phyloP scores from a whole-genome alignment of 1,140 invertebrate species.

The Lepidurus packardi region DNA sequence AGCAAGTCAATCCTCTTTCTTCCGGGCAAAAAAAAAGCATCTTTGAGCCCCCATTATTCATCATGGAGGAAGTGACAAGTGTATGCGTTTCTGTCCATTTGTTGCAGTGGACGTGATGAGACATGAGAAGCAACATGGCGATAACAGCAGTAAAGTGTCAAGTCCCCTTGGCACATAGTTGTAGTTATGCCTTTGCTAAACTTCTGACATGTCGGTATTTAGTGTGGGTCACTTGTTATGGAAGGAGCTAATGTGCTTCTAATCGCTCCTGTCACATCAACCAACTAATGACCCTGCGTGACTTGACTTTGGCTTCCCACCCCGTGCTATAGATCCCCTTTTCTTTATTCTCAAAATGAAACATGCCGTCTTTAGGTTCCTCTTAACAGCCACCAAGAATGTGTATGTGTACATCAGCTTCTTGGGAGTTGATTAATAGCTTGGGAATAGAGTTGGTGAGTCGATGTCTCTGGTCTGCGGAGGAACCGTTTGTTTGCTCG shows the following conservation, averaged over 20 bases:
- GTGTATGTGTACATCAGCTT: neutral
- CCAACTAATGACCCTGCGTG: constrained; percentile 3
- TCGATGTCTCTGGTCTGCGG: neutral
- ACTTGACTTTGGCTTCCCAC: constrained; percentile 1
- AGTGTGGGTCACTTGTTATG: constrained; percentile 18
- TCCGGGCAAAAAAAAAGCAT: neutral
- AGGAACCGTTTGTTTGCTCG: neutral
- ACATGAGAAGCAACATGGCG: constrained; percentile 5
- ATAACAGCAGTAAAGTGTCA: constrained; percentile 7
- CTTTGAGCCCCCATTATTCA: neutral
- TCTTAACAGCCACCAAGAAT: neutral
- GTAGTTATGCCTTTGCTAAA: constrained; percentile 22
- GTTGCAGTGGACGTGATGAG: constrained; percentile 7
- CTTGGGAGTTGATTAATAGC: neutral
- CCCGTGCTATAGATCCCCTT: neutral
- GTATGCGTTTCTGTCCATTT: neutral
- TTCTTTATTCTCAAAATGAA: neutral
- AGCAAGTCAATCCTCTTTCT: neutral
- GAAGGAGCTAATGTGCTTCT: constrained; percentile 18
- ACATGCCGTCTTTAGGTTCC: neutral
- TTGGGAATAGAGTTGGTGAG: neutral
- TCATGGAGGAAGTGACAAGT: neutral
- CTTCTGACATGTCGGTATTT: constrained; percentile 21
- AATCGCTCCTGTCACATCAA: constrained; percentile 18
- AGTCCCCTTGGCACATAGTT: constrained; percentile 21